Evolutionary conservation across 2,888 invertebrate genomes (phyloP).

Genomic region (Alcis repandata): DNA sequence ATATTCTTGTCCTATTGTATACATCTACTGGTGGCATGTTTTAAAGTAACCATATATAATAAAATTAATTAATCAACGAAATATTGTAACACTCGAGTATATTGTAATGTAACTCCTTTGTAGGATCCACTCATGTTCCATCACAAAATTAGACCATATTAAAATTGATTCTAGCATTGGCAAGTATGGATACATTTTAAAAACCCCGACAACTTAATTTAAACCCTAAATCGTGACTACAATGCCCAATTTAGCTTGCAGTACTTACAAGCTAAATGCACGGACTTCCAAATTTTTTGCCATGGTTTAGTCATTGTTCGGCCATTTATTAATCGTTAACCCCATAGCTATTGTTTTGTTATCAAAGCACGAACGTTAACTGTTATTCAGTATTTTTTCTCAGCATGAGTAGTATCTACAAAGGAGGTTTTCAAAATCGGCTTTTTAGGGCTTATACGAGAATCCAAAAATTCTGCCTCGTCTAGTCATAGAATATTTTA

Average conservation of each 20-base stretch:
- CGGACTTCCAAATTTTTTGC: no score
- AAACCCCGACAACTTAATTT: no score
- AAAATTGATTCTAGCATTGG: no score
- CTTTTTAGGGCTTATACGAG: constrained; percentile 6
- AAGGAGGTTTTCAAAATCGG: not conserved
- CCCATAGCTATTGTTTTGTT: no score
- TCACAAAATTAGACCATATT: not conserved
- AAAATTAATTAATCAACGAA: not conserved
- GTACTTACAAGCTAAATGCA: no score
- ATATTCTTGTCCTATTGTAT: constrained; percentile 9
- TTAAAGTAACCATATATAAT: constrained; percentile 8
- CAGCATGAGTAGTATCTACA: not conserved
- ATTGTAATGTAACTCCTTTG: not conserved
- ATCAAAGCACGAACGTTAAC: no score
- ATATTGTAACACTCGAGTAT: not conserved
- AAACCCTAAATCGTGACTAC: no score
- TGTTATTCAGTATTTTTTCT: no score
- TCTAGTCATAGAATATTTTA: constrained; percentile 53
- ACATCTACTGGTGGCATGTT: constrained; percentile 19
- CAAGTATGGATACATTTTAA: no score
- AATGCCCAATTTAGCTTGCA: no score
- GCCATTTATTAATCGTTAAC: no score
- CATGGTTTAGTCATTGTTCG: no score
- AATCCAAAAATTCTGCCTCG: constrained; percentile 26
- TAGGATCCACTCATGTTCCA: not conserved